Evolutionary conservation across 1,140 invertebrate genomes (phyloP), one percentile per base, ranked within the genome.

Genomic region (Araneus ventricosus): DNA sequence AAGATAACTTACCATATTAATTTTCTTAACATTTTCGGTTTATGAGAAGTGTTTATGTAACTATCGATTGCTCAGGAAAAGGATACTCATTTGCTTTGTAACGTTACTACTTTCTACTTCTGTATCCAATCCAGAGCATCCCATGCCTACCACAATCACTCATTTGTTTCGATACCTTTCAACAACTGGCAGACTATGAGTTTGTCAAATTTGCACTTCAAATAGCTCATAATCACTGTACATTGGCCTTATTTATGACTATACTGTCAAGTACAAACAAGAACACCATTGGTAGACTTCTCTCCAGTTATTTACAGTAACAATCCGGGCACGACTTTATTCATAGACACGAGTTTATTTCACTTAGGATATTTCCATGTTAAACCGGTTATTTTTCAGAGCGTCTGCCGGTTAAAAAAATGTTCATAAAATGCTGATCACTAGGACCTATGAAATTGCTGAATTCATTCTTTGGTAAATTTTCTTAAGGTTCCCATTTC

Each of bases 141-240:
- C 95, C 59, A 94, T 90, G 6, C 94, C 94, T 17, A 96, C 94
- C 41, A 96, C 94, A 0, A 96, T 93, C 10, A 96, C 95, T 52
- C 84, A 94, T 84, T 95, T 95, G 27, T 95, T 95, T 22, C 90
- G 61, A 87, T 95, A 95, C 14, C 89, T 20, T 22, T 92, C 88
- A 20, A 94, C 94, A 14, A 94, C 84, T 90, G 95, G 95, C 93
- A n/a, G n/a, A n/a, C n/a, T n/a, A n/a, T n/a, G n/a, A n/a, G n/a
- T n/a, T n/a, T n/a, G n/a, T n/a, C n/a, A n/a, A n/a, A n/a, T n/a
- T n/a, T n/a, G n/a, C n/a, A n/a, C n/a, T n/a, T n/a, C n/a, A n/a
- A n/a, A n/a, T n/a, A n/a, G n/a, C n/a, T n/a, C n/a, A n/a, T n/a
- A n/a, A n/a, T n/a, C n/a, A n/a, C n/a, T n/a, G n/a, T n/a, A n/a